Base-by-base conservation (phyloP, 2,113 vertebrate genomes). In the Catagonus wagneri region DNA sequence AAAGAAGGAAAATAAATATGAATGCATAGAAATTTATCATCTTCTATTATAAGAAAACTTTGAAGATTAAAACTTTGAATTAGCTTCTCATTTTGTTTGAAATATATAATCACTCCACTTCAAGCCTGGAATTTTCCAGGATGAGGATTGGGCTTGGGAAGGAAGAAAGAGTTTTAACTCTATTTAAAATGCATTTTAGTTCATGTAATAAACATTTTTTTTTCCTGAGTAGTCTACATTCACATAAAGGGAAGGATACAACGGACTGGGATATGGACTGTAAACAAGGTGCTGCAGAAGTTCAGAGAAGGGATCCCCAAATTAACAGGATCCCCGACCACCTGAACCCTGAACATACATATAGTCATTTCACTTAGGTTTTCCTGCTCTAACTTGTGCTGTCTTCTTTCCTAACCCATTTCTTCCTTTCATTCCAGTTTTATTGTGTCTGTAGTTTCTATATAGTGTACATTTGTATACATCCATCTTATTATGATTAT, bases 81-180 rank as follows among this genome's bases (percentile, higher is more conserved):
- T 94, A 79, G 6, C 22, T 69, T 66, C 39, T 65, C 60, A 89
- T 79, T 79, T 79, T 91, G 56, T 93, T 34, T 91, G 61, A n/a
- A 22, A 44, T 44, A 44, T 44, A 44, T 44, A 44, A 44, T 44
- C 44, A 44, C 44, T 4, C 71, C 60, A 68, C 54, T 52, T 71
- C 78, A 94, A 39, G 63, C 79, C 76, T 96, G 25, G 36, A 34
- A 68, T 71, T 52, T 83, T 87, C 92, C 71, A 92, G 83, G 78
- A 25, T 96, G 93, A 90, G 58, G 36, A 56, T 16, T 90, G 25
- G 22, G 50, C 20, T 10, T 83, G 34, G 68, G 83, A 61, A 83
- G 60, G 9, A 34, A 72, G 27, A 50, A 74, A 74, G 11, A 34
- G 17, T 34, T 88, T 84, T 95, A 85, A 80, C 39, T 71, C 83